Evolutionary conservation across 2,797 vertebrate genomes (phyloP), one percentile per base, ranked within the genome.

Genomic region (Tympanoctomys barrerae): DNA sequence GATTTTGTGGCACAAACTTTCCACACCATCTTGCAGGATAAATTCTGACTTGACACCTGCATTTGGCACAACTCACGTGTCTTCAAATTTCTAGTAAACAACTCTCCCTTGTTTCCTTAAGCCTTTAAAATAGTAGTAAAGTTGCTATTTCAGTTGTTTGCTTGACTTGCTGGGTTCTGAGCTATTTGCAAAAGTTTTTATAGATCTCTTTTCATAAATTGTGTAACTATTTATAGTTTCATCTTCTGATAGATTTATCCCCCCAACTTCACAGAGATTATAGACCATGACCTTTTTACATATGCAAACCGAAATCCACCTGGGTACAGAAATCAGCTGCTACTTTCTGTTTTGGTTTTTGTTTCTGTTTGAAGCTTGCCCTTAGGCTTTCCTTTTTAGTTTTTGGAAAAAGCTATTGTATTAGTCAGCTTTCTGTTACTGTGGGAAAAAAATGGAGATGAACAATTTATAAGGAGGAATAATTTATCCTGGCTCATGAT

Each of bases 1-100:
- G 94, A 96, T 94, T 92, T 96, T 82, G 90, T 89, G 68, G 52
- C 33, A 93, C 88, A 93, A 62, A 4, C 93, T 95, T 88, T 87
- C 57, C 73, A 28, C 64, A 70, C 33, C 61, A 73, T 31, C 54
- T 70, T 49, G 52, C 28, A 93, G 54, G 90, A 90, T 91, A 93
- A 68, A 93, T 87, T 93, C 52, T 88, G 80, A 70, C 54, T 94
- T 5, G 28, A 59, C 18, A 87, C 59, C 52, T 90, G 83, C 39
- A 24, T 91, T 91, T 80, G 36, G 49, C 10, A 81, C 22, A 77
- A 75, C 9, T 11, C 26, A 79, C 14, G 16, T 85, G 81, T 68
- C 36, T 92, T 96, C 94, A 90, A 85, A 92, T 91, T 96, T 94
- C 31, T 92, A 59, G 64, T 57, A 77, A 88, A 46, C 49, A 90